Evolutionary conservation across 2,888 invertebrate genomes (phyloP).

Genomic region (Conops quadrifasciatus): DNA sequence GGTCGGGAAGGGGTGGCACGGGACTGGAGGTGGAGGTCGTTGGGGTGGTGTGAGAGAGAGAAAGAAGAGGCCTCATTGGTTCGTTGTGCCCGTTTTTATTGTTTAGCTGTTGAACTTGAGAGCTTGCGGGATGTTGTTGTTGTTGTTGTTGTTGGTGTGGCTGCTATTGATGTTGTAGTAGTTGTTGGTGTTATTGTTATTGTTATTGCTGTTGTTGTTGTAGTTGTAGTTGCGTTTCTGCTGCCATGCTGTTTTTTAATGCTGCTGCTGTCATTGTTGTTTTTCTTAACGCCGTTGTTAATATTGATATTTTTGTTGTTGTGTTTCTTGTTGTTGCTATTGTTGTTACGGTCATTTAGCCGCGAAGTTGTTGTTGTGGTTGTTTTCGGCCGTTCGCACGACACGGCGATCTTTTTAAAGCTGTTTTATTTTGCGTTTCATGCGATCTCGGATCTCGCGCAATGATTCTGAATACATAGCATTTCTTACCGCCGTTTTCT

Average conservation of each 20-base stretch:
- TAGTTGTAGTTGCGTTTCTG: slow-evolving; percentile 19
- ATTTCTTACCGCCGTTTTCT: slow-evolving; percentile 1
- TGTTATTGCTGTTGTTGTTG: slow-evolving; percentile 25
- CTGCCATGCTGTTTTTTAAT: slow-evolving; percentile 2
- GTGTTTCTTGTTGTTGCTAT: background rate
- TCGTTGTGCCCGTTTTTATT: slow-evolving; percentile 1
- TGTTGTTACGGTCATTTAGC: slow-evolving; percentile 11
- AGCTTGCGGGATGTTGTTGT: slow-evolving; percentile 21
- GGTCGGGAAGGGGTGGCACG: too few relatives aligned
- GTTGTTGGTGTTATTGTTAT: background rate
- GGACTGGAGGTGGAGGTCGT: too few relatives aligned
- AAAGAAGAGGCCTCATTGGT: background rate
- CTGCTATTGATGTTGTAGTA: too few relatives aligned
- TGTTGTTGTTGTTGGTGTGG: slow-evolving; percentile 1
- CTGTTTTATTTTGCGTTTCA: background rate
- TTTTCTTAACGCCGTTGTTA: background rate
- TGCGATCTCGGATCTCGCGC: slow-evolving; percentile 14
- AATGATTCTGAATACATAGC: slow-evolving; percentile 8
- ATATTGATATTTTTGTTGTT: slow-evolving; percentile 12
- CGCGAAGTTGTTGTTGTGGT: background rate
- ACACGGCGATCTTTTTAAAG: background rate
- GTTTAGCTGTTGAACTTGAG: slow-evolving; percentile 18
- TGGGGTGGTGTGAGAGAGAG: background rate
- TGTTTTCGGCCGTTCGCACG: slow-evolving; percentile 17
- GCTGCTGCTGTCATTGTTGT: background rate